Conservation (phyloP, 2,888 invertebrate genomes). For the Thyatira batis region DNA sequence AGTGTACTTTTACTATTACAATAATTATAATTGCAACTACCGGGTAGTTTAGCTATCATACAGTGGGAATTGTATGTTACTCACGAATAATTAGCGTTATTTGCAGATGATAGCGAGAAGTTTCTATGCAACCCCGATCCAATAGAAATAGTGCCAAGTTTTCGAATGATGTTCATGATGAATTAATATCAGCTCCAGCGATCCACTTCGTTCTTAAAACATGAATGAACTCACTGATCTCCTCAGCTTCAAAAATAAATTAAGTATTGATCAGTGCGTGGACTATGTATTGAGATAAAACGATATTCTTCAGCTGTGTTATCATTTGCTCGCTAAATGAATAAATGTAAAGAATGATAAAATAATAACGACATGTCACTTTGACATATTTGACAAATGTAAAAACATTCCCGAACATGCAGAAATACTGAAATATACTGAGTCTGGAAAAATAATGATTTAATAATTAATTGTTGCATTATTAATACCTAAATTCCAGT, state of each 20-base stretch:
- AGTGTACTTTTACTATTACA: no score
- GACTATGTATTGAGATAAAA: background rate
- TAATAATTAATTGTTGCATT: no score
- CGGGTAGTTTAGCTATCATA: background rate
- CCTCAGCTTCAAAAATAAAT: background rate
- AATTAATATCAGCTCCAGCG: slow-evolving; percentile 10
- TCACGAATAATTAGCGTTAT: slow-evolving; percentile 63
- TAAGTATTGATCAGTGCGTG: background rate
- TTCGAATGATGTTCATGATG: slow-evolving; percentile 55
- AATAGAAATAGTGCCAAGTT: slow-evolving; percentile 31
- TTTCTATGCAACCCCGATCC: slow-evolving; percentile 40
- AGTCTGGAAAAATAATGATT: no score
- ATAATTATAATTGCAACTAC: background rate
- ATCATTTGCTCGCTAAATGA: slow-evolving; percentile 10
- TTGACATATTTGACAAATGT: slow-evolving; percentile 5
- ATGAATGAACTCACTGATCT: slow-evolving; percentile 10
- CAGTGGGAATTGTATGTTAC: slow-evolving; percentile 32
- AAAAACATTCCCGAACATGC: no score
- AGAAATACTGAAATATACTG: no score
- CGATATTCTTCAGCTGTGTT: background rate
- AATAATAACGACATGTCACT: no score
- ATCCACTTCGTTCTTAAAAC: slow-evolving; percentile 13
- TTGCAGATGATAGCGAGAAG: slow-evolving; percentile 55
- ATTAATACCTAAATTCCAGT: no score
- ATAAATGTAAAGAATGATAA: no score